Conservation (phyloP, 2,888 invertebrate species). For the Drosophila atripex region DNA sequence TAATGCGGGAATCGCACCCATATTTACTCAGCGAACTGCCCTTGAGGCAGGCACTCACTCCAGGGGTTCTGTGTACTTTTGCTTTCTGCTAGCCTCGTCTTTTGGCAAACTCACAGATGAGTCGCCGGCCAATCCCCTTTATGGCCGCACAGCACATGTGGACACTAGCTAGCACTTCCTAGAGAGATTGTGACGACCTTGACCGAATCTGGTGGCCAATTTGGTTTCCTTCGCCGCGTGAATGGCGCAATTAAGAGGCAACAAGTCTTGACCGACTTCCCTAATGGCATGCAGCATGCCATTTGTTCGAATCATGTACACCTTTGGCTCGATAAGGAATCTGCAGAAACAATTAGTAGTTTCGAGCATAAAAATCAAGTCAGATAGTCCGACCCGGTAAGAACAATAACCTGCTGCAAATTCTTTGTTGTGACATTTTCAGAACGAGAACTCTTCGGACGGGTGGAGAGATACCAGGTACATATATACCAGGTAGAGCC, state of each 20-base stretch:
- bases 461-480: slow-evolving; percentile 1
- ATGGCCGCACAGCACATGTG: slow-evolving; percentile 17
- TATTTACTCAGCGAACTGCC: slow-evolving; percentile 19
- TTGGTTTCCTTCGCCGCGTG: slow-evolving; percentile 6
- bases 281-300: slow-evolving; percentile 32
- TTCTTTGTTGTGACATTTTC: not conserved
- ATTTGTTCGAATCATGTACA: slow-evolving; percentile 33
- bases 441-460: slow-evolving; percentile 10
- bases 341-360: slow-evolving; percentile 14
- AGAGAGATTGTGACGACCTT: slow-evolving; percentile 43
- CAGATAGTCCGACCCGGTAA: slow-evolving; percentile 14
- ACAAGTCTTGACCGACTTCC: slow-evolving; percentile 36
- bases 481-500: slow-evolving; percentile 10
- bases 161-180: slow-evolving; percentile 7
- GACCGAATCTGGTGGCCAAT: slow-evolving; percentile 46
- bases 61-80: slow-evolving; percentile 16
- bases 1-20: slow-evolving; percentile 40
- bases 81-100: slow-evolving; percentile 44
- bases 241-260: slow-evolving; percentile 26
- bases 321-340: slow-evolving; percentile 16
- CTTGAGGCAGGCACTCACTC: slow-evolving; percentile 19
- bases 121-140: slow-evolving; percentile 34
- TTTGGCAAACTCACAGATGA: slow-evolving; percentile 43
- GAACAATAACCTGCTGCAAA: slow-evolving; percentile 33
- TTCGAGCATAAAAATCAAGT: slow-evolving; percentile 9